These are phyloP conservation scores for Takifugu flavidus DNA, from an alignment of 2,113 vertebrate genomes.

Conservation along the genomic window DNA sequence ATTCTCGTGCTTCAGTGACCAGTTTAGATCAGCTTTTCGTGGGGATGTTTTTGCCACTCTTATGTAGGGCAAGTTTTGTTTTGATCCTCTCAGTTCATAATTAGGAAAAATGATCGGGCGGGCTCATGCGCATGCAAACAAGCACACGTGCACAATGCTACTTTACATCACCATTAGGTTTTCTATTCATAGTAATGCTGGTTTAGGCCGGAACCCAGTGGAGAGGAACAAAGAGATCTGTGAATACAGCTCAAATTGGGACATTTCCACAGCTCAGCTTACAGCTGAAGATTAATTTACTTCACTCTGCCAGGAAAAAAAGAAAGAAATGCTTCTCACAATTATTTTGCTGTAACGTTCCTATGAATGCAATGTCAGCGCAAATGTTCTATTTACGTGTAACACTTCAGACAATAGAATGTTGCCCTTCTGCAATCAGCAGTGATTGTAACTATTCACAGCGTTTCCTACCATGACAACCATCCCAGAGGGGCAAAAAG, in stretches of 20 bases:
- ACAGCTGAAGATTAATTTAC: slow-evolving; percentile 52
- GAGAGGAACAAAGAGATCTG: slow-evolving; percentile 57
- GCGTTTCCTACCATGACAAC: too few relatives aligned
- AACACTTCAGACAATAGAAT: too few relatives aligned
- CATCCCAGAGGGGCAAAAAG: too few relatives aligned
- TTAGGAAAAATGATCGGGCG: slow-evolving; percentile 16
- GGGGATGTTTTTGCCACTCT: slow-evolving; percentile 2
- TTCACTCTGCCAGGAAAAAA: slow-evolving; percentile 7
- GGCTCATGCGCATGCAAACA: slow-evolving; percentile 4
- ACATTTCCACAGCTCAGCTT: slow-evolving; percentile 44
- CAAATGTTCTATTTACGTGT: too few relatives aligned
- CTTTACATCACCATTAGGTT: slow-evolving; percentile 41
- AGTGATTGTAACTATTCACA: too few relatives aligned
- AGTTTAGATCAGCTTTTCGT: background rate
- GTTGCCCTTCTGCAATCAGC: too few relatives aligned
- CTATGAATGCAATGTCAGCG: too few relatives aligned
- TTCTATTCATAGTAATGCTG: slow-evolving; percentile 52
- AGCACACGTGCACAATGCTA: slow-evolving; percentile 10
- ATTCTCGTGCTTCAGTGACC: too few relatives aligned
- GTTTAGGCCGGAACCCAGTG: slow-evolving; percentile 43
- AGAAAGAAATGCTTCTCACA: slow-evolving; percentile 25
- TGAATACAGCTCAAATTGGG: slow-evolving; percentile 56
- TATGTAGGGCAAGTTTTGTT: slow-evolving; percentile 35
- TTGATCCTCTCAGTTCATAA: slow-evolving; percentile 22
- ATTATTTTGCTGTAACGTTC: slow-evolving; percentile 18